These are phyloP conservation scores for Axea sp. DNA, from an alignment of 2,888 invertebrate species.

Conservation along the genomic window DNA sequence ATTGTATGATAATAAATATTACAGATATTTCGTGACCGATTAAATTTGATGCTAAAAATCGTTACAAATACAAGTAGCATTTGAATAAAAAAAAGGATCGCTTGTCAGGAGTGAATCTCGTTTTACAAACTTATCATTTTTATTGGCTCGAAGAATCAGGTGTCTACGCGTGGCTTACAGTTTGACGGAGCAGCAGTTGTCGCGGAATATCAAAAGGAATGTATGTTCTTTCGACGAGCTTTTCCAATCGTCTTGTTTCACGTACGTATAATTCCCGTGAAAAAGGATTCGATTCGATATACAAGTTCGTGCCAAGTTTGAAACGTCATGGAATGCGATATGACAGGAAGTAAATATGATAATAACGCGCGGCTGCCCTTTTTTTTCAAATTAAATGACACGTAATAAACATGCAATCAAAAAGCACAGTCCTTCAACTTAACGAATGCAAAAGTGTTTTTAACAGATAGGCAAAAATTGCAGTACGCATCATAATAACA, in stretches of 20 bases:
- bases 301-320: slow-evolving; percentile 18
- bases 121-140: too few relatives aligned
- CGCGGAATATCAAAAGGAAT: slow-evolving; percentile 5
- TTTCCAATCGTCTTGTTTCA: slow-evolving; percentile 17
- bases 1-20: too few relatives aligned
- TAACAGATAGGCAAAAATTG: too few relatives aligned
- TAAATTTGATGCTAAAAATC: background rate
- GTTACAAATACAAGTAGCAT: too few relatives aligned
- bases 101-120: too few relatives aligned
- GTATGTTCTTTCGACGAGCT: background rate
- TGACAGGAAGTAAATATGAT: slow-evolving; percentile 46
- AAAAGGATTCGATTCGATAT: slow-evolving; percentile 22
- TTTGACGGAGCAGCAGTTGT: background rate
- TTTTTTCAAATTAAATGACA: too few relatives aligned
- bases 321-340: slow-evolving; percentile 41
- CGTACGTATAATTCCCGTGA: slow-evolving; percentile 3
- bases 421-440: too few relatives aligned
- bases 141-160: too few relatives aligned
- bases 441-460: too few relatives aligned
- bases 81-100: too few relatives aligned
- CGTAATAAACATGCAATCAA: too few relatives aligned
- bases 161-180: background rate
- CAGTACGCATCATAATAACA: too few relatives aligned
- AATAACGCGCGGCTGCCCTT: slow-evolving; percentile 30
- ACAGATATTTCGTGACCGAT: background rate